Evolutionary conservation across 2,888 invertebrate genomes (phyloP), one percentile per base, ranked within the genome.

Genomic region (Lithophane leautieri): DNA sequence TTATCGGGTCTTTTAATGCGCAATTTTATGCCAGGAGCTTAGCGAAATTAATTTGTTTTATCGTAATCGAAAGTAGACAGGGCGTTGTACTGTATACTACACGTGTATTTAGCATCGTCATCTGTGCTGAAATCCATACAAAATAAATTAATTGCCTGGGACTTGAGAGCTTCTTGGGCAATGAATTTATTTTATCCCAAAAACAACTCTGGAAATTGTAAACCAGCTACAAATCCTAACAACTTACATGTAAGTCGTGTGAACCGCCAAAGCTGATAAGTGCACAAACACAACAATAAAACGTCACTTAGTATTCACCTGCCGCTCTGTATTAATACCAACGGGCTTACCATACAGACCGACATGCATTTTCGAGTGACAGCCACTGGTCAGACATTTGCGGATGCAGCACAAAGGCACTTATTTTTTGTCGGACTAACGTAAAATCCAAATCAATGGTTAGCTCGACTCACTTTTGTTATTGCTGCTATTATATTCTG

Each of bases 401-500:
- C 93, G 94, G 92, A 91, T 91, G 91, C 91, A 91, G 91, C 91
- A 95, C 94, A 96, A 95, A 94, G 90, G 94, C 90, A 88, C 89
- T 94, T 91, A 89, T 92, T 94, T 94, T 88, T 95, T 95, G 95
- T 90, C 86, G 87, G 88, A 89, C 90, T 92, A 92, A 93, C 94
- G 91, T 92, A 91, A 93, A 95, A 94, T 94, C 94, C 93, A 95
- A 96, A 96, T 96, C 96, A 96, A 96, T 96, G 96, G 96, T 95
- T 92, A 95, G 94, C 91, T 89, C 93, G 90, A 92, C 93, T 95
- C 94, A 95, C 95, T 95, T 96, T 95, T 96, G 94, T 95, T 94
- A 94, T 95, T 93, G 94, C 93, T 91, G 90, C 94, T 90, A 94
- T 94, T 94, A 95, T 94, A 91, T 92, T 91, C 92, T 90, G 91